Conservation (phyloP, 2,888 invertebrate species). For the Strigamia crassipes region DNA sequence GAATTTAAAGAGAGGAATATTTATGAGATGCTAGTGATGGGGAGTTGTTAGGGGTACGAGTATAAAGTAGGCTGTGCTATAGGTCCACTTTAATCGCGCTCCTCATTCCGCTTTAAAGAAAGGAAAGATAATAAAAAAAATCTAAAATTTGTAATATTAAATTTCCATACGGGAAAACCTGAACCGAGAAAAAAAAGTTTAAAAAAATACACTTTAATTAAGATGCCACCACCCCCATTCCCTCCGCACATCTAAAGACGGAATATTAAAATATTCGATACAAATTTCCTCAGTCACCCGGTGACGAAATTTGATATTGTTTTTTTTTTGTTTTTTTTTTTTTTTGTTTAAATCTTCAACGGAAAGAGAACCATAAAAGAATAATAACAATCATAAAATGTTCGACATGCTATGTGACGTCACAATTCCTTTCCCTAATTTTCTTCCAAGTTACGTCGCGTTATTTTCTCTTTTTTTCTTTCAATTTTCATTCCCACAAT, state of each 20-base stretch:
- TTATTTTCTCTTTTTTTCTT: background rate
- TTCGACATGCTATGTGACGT: background rate
- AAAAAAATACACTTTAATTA: too few relatives aligned
- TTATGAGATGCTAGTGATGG: conserved; percentile 26
- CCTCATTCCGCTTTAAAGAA: background rate
- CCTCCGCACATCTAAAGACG: too few relatives aligned
- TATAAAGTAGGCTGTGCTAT: background rate
- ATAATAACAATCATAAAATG: background rate
- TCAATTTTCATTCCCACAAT: conserved; percentile 31
- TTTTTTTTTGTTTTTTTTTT: too few relatives aligned
- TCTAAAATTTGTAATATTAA: background rate
- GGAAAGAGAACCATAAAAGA: background rate
- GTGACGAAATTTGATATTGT: too few relatives aligned
- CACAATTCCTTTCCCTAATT: conserved; percentile 1
- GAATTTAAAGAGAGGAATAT: conserved; percentile 22
- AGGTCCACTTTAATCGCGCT: background rate
- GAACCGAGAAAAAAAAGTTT: too few relatives aligned
- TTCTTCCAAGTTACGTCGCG: background rate
- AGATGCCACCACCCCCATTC: too few relatives aligned
- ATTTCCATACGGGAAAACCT: background rate
- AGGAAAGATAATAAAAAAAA: too few relatives aligned
- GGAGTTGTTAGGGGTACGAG: background rate
- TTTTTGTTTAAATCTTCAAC: background rate
- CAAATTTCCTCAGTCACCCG: too few relatives aligned
- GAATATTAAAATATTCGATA: too few relatives aligned